phyloP scores from a whole-genome alignment of 2,113 vertebrate species.

The Neolamprologus caudopunctatus region DNA sequence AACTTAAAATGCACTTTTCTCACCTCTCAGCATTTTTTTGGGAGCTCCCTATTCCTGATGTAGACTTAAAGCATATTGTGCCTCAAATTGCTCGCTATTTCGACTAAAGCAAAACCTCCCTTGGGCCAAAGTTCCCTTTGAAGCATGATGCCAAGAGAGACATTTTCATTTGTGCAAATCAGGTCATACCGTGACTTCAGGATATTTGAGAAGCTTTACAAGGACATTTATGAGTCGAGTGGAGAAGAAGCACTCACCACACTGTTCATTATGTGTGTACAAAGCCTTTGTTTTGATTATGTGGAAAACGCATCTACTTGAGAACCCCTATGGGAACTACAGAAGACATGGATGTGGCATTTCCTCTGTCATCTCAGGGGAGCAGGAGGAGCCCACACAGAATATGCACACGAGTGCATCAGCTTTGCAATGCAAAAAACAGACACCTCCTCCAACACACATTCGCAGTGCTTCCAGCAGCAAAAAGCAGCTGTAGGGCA shows the following conservation, averaged over 20 bases:
- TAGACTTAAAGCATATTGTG: background rate
- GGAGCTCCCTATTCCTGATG: background rate
- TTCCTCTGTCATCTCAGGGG: background rate
- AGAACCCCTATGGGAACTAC: background rate
- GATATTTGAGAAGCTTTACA: background rate
- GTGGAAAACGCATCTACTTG: background rate
- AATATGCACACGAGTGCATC: background rate
- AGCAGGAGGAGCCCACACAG: background rate
- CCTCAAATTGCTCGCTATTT: background rate
- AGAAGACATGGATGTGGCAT: background rate
- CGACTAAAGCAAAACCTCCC: background rate
- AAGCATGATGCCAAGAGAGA: background rate
- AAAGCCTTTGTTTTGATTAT: background rate
- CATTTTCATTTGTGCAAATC: conserved; percentile 18
- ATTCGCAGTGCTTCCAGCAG: background rate
- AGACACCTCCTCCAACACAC: background rate
- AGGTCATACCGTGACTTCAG: background rate
- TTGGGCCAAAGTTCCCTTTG: background rate
- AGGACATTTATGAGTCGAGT: background rate
- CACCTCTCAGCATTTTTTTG: background rate
- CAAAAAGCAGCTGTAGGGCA: conserved; percentile 30
- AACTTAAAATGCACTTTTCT: background rate
- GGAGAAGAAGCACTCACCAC: background rate
- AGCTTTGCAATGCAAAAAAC: background rate
- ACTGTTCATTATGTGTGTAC: background rate